These are phyloP conservation scores for Craseonycteris thonglongyai DNA, from an alignment of 2,113 vertebrate genomes.

Conservation along the genomic window DNA sequence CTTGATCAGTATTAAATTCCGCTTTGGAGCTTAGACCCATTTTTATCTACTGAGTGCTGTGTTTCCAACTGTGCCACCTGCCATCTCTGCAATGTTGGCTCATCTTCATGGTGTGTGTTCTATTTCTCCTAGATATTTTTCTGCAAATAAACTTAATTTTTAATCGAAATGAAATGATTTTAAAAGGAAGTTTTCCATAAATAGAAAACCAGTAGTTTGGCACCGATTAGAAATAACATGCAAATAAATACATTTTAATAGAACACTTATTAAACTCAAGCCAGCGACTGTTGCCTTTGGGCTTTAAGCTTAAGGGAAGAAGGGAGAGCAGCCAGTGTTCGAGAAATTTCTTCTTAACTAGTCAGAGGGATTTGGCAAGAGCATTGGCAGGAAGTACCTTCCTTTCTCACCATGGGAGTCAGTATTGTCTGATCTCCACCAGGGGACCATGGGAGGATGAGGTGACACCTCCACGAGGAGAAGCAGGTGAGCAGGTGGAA, in stretches of 20 bases:
- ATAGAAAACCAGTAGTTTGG: neutral
- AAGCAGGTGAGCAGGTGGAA: neutral
- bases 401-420: neutral
- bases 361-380: neutral
- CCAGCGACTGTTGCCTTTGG: neutral
- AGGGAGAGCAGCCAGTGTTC: neutral
- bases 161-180: neutral
- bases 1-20: neutral
- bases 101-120: neutral
- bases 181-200: neutral
- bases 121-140: neutral
- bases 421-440: neutral
- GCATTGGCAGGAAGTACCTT: neutral
- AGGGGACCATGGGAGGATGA: accelerated
- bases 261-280: neutral
- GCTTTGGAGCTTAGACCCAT: neutral
- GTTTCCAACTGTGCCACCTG: neutral
- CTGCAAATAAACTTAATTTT: neutral
- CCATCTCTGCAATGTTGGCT: neutral
- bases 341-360: neutral
- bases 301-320: neutral
- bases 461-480: neutral
- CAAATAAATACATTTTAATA: neutral
- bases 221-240: neutral
- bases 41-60: neutral